A percentile compares a stretch with the other conserved stretches of the same genome.
These are phyloP conservation scores for Brachyistius frenatus DNA, from an alignment of 2,113 vertebrate species.

Conservation along the genomic window DNA sequence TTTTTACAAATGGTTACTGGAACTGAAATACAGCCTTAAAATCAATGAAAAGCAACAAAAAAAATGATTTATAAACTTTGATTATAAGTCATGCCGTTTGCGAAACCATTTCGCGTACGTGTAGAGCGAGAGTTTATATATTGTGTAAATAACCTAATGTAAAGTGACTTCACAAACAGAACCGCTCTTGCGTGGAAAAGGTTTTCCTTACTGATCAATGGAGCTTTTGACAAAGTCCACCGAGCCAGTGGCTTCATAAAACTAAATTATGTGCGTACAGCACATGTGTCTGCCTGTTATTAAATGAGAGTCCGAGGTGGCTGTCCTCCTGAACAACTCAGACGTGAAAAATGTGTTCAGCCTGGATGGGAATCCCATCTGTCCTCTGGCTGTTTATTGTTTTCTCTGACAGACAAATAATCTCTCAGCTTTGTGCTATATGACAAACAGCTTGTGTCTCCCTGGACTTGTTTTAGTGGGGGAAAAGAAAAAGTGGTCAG, in stretches of 20 bases:
- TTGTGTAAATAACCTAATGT: not conserved
- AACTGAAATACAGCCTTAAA: not conserved
- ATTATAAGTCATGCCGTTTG: not conserved
- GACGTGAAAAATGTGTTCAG: conserved; percentile 50
- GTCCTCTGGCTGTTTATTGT: conserved; percentile 60
- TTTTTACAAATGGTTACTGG: not conserved
- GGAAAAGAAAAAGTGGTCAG: not conserved
- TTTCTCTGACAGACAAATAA: conserved; percentile 56
- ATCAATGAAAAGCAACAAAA: not conserved
- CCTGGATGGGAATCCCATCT: conserved; percentile 37
- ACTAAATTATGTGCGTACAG: conserved; percentile 20
- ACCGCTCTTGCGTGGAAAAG: not conserved
- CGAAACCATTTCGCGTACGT: not conserved
- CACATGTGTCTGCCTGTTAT: conserved; percentile 18
- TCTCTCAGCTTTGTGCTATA: conserved; percentile 22
- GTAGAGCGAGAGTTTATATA: not conserved
- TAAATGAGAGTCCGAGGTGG: conserved; percentile 37
- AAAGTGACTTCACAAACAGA: not conserved
- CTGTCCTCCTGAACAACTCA: conserved; percentile 40
- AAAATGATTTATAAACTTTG: not conserved
- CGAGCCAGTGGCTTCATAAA: not conserved
- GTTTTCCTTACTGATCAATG: conserved; percentile 1
- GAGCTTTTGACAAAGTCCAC: not conserved
- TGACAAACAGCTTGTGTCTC: conserved; percentile 21
- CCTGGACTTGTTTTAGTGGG: not conserved